Percentiles rank a stretch among this genome's conserved stretches.
Conservation (phyloP, 2,888 invertebrate species). For the Hirtodrosophila alboralis region DNA sequence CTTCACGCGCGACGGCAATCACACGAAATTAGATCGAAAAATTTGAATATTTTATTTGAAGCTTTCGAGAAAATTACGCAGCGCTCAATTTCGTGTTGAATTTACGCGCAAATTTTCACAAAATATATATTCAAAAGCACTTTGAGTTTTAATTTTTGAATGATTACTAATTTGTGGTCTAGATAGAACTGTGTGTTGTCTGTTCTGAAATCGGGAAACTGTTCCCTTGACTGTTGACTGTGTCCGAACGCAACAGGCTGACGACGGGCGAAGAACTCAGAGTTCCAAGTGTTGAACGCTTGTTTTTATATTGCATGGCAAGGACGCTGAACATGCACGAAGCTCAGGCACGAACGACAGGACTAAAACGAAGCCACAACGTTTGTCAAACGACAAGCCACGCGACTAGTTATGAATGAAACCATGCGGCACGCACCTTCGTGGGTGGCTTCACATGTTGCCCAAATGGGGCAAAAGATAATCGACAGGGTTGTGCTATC, state of each 20-base stretch:
- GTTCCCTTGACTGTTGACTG: conserved; percentile 12
- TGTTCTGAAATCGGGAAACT: background rate
- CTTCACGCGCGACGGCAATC: conserved; percentile 56
- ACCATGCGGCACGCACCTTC: conserved; percentile 38
- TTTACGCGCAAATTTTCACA: conserved; percentile 23
- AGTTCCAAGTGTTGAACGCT: conserved; percentile 67
- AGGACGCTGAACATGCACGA: conserved; percentile 42
- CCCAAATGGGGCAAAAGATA: background rate
- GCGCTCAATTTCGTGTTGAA: conserved; percentile 9
- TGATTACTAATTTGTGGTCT: conserved; percentile 12
- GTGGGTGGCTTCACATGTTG: conserved; percentile 26
- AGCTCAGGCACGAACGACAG: conserved; percentile 22
- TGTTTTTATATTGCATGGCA: conserved; percentile 81
- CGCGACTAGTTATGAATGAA: conserved; percentile 61
- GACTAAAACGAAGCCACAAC: conserved; percentile 25
- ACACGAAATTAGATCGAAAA: conserved; percentile 37
- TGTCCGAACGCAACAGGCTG: conserved; percentile 83
- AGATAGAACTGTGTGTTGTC: conserved; percentile 19
- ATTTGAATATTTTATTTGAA: conserved; percentile 28
- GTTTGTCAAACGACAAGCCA: conserved; percentile 30
- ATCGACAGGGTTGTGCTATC: background rate
- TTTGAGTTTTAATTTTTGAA: conserved; percentile 12
- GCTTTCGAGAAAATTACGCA: conserved; percentile 4
- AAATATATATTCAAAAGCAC: conserved; percentile 26
- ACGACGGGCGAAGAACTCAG: conserved; percentile 82